Base-by-base conservation (phyloP, 2,888 invertebrate species). In the Caenorhabditis afra region DNA sequence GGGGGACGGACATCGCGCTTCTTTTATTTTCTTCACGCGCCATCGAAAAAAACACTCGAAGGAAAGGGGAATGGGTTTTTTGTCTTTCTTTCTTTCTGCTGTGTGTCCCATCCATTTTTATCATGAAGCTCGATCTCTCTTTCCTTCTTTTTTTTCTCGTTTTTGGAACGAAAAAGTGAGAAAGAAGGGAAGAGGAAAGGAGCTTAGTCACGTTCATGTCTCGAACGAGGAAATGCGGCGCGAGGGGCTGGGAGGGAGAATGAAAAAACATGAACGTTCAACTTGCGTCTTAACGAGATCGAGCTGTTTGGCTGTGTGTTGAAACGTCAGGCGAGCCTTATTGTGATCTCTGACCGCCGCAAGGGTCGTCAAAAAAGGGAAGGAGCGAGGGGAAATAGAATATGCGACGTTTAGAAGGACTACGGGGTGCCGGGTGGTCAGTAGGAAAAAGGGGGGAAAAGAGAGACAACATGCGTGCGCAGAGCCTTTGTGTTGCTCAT, bases 401-500 rank as follows among this genome's bases (percentile, higher is more conserved):
- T 29, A 29, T 29, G 29, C 29, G 7, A 29, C 29, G 29, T 29
- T 29, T 29, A 29, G 29, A 29, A 29, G 29, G 7, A 29, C 29
- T 29, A 29, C 29, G 29, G 3, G 29, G 59, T 59, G 68, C 44
- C 18, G 18, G 23, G 55, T 52, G 20, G 35, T 37, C 37, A 55
- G 55, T 39, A 37, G 16, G 53, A 20, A 35, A 20, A 16, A 16
- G 11, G n/a, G 20, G 11, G 37, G 18, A 57, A 22, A 16, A 49
- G 45, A 45, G 55, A 58, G 55, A 50, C 41, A 59, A 50, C 41
- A 39, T 59, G 14, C 45, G 61, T 22, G 20, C 41, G 62, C 53
- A 53, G 53, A 16, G 55, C 20, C 71, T 71, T 71, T 71, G 71
- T 71, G 71, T 71, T 62, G 71, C 71, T 71, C 71, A 64, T 57